phyloP scores from a whole-genome alignment of 2,797 vertebrate species.

The Adrianichthys oophorus region DNA sequence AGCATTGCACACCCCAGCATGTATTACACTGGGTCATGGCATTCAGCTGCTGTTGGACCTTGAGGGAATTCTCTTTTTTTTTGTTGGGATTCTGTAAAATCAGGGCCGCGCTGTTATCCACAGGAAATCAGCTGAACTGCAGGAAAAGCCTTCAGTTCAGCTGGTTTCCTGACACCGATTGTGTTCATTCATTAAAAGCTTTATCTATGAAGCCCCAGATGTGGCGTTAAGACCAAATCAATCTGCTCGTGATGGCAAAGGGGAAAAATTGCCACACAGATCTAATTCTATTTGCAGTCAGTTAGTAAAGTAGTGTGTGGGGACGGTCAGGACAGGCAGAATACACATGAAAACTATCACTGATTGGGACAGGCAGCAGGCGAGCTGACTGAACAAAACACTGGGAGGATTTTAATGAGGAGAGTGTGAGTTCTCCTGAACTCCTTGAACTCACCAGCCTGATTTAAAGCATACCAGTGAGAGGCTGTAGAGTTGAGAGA shows the following conservation, averaged over 20 bases:
- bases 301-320: constrained; percentile 38
- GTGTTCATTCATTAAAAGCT: constrained; percentile 30
- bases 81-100: constrained; percentile 10
- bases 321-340: constrained; percentile 16
- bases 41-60: constrained; percentile 15
- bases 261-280: constrained; percentile 29
- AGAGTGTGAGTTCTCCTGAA: constrained; percentile 21
- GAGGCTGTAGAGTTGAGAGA: constrained; percentile 25
- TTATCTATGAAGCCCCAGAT: constrained; percentile 23
- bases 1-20: constrained; percentile 45
- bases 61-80: constrained; percentile 4
- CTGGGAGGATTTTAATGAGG: neutral
- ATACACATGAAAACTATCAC: constrained; percentile 33
- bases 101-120: neutral
- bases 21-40: constrained; percentile 29
- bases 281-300: constrained; percentile 44
- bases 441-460: constrained; percentile 29
- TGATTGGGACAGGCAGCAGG: constrained; percentile 20
- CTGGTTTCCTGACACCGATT: neutral
- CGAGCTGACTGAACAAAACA: neutral
- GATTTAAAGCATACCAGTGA: constrained; percentile 24
- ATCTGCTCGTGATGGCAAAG: constrained; percentile 34
- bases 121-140: neutral
- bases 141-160: constrained; percentile 4
- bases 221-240: constrained; percentile 42